phyloP scores from a whole-genome alignment of 2,113 vertebrate species.

The Zosterops lateralis region DNA sequence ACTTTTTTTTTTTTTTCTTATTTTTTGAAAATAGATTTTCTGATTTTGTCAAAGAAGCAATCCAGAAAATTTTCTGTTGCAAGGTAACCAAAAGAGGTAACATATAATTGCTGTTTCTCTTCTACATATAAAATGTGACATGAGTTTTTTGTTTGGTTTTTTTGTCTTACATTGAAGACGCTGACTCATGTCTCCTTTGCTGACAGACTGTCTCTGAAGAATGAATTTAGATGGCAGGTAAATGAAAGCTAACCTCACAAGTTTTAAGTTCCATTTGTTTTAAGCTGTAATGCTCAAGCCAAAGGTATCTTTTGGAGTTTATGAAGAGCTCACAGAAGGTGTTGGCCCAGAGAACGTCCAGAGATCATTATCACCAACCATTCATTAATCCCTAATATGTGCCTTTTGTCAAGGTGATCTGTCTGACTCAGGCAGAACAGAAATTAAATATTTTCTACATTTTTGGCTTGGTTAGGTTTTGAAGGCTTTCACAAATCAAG shows the following conservation, averaged over 20 bases:
- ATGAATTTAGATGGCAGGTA: constrained; percentile 47
- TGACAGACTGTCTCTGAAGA: constrained; percentile 46
- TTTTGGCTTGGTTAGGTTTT: neutral
- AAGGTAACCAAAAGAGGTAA: constrained; percentile 14
- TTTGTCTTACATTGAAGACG: neutral
- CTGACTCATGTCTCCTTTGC: constrained; percentile 24
- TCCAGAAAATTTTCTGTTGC: neutral
- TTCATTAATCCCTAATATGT: constrained; percentile 37
- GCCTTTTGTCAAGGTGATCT: neutral
- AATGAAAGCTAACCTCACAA: constrained; percentile 50
- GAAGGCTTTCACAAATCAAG: neutral
- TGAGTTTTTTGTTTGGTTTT: neutral
- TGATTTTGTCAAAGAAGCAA: neutral
- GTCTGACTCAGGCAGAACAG: neutral
- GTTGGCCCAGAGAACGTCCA: constrained; percentile 8
- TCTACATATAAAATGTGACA: constrained; percentile 10
- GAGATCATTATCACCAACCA: neutral
- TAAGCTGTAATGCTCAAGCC: constrained; percentile 46
- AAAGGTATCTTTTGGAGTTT: constrained; percentile 34
- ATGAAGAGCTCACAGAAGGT: constrained; percentile 27
- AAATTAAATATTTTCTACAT: neutral
- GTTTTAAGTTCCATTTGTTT: constrained; percentile 57
- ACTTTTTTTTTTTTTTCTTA: neutral
- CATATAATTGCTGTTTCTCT: constrained; percentile 50
- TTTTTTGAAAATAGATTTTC: neutral